Percentiles rank a stretch among this genome's conserved stretches.
Conservation (phyloP, 2,888 invertebrate species). For the Meteorus colon region DNA sequence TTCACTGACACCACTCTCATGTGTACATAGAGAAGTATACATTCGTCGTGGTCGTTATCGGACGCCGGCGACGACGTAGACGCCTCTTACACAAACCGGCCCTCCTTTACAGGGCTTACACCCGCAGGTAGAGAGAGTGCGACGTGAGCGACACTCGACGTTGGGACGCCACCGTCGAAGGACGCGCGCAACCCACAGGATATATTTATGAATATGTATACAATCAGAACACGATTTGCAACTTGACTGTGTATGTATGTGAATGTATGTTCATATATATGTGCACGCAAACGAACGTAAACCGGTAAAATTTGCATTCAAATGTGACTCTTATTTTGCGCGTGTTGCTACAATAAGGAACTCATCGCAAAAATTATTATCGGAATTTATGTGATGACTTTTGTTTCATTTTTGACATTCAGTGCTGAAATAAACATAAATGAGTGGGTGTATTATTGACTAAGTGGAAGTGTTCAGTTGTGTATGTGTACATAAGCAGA, state of each 20-base stretch:
- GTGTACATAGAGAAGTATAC: background rate
- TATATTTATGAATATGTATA: background rate
- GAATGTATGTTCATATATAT: background rate
- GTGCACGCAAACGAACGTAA: background rate
- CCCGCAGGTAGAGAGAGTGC: slow-evolving; percentile 35
- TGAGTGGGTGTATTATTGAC: too few species aligned
- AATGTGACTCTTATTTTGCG: too few species aligned
- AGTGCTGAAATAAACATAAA: too few species aligned
- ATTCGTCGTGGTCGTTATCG: background rate
- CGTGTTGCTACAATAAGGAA: too few species aligned
- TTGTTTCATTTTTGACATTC: too few species aligned
- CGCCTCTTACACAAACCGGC: slow-evolving; percentile 34
- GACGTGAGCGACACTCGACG: slow-evolving; percentile 68
- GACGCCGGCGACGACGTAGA: slow-evolving; percentile 57
- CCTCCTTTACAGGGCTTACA: slow-evolving; percentile 38
- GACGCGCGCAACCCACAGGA: slow-evolving; percentile 59
- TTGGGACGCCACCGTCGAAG: slow-evolving; percentile 71
- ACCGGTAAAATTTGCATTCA: background rate
- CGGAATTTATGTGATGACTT: too few species aligned
- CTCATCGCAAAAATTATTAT: background rate
- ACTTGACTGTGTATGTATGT: background rate
- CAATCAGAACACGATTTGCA: slow-evolving; percentile 4
- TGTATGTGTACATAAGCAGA: too few species aligned
- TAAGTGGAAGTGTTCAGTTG: too few species aligned
- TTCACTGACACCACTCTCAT: slow-evolving; percentile 68